Conservation (phyloP, 1,140 invertebrate species). For the Portunus trituberculatus region DNA sequence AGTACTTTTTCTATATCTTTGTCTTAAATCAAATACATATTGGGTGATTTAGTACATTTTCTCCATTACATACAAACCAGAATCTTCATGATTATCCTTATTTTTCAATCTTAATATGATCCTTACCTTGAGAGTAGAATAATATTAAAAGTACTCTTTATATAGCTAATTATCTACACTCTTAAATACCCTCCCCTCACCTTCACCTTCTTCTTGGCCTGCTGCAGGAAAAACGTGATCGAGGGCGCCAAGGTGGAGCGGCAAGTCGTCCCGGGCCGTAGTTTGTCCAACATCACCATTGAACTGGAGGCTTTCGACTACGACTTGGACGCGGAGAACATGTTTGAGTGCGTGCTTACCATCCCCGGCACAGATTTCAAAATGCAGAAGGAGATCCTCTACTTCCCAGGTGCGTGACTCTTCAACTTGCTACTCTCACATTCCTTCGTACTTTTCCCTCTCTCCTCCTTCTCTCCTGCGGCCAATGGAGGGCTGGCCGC, state of each 20-base stretch:
- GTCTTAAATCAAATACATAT: too few relatives aligned
- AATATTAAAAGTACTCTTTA: background rate
- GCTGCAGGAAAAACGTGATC: slow-evolving; percentile 14
- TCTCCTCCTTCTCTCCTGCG: background rate
- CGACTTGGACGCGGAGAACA: slow-evolving; percentile 67
- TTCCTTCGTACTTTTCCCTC: background rate
- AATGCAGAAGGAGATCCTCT: slow-evolving; percentile 69
- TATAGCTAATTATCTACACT: background rate
- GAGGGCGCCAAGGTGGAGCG: slow-evolving; percentile 54
- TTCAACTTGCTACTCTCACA: background rate
- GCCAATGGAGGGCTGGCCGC: background rate
- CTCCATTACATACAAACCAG: too few relatives aligned
- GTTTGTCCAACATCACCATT: slow-evolving; percentile 70
- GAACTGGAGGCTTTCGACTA: slow-evolving; percentile 61
- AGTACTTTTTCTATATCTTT: too few relatives aligned
- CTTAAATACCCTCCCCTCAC: background rate
- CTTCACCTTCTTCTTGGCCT: background rate
- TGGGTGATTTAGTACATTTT: too few relatives aligned
- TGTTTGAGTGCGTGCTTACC: slow-evolving; percentile 71
- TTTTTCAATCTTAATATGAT: too few relatives aligned
- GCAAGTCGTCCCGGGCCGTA: slow-evolving; percentile 40
- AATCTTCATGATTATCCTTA: too few relatives aligned
- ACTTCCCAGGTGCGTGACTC: slow-evolving; percentile 61
- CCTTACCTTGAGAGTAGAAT: too few relatives aligned
- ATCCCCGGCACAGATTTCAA: slow-evolving; percentile 71